Base-by-base conservation (phyloP, 2,797 vertebrate species). In the Chlorospingus semifuscus region DNA sequence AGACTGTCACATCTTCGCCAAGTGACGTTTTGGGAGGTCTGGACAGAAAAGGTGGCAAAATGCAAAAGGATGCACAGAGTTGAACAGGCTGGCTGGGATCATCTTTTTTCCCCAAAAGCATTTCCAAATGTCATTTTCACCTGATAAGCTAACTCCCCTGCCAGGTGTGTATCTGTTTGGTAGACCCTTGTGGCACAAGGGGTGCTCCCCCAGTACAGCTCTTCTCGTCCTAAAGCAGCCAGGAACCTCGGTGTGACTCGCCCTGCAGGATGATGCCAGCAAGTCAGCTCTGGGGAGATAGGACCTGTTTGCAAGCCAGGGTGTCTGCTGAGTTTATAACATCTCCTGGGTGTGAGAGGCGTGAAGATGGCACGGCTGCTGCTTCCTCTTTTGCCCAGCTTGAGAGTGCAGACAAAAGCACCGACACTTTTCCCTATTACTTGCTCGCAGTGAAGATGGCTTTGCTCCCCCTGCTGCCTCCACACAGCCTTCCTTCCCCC, bases 401-500 rank as follows among this genome's bases (percentile, higher is more conserved):
- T 44, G 11, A 89, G 32, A 60, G 12, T 6, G 30, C 0, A 23
- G 75, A 41, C 27, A 68, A 61, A 87, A 78, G 5, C 9, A 8
- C 2, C 5, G 42, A 41, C 20, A 2, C 12, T 27, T 81, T 52
- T 34, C 29, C 39, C 17, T 0, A 0, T 32, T 65, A 7, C 26
- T 64, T n/a, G 12, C 20, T 76, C 64, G 50, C 4, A 7, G 39
- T 9, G 21, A 65, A 84, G 59, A 60, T 16, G 18, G 17, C 27
- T 87, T 64, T 36, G 6, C 22, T 81, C 77, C 36, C 24, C 26
- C 30, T 10, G n/a, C 52, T 81, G 42, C 13, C 37, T 18, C 42
- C 1, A 7, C 30, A 19, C 16, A 82, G 34, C 41, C 50, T 60
- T 41, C 26, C 27, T 72, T 72, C 16, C 36, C 61, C 26, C 5